Base-by-base conservation (phyloP, 1,140 invertebrate genomes). In the Scylla paramamosain region DNA sequence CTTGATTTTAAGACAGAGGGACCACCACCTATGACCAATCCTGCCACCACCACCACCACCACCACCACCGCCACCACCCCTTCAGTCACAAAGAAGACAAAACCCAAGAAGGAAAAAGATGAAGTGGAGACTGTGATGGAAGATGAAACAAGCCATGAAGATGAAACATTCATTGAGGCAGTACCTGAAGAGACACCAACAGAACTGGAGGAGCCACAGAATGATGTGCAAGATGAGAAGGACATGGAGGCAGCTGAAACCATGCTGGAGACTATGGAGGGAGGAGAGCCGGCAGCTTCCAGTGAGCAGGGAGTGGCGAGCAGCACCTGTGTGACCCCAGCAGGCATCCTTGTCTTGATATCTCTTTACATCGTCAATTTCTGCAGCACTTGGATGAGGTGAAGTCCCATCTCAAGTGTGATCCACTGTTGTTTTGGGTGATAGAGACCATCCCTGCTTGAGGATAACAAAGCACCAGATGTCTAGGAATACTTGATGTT, bases 331-430 rank as follows among this genome's bases (percentile, higher is more conserved):
- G 84, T 93, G 46, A 28, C 83, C 8, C 92, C 92, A 7, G 4
- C 86, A 8, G 46, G 82, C 52, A 52, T 48, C 28, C 84, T 93
- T 10, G 86, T 59, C 32, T 12, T 93, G 82, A 82, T 28, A 20
- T 45, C 83, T 4, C 32, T 93, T 46, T 87, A 87, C n/a, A n/a
- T 93, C 2, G 6, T 87, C 45, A 82, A 25, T 46, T 93, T 83
- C 28, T 8, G 92, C 20, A 28, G 32, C 8, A 48, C 87, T 39
- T 93, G 92, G 92, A 93, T 46, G 46, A 93, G 92, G 92, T 93
- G 92, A 93, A 93, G n/a, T 20, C 8, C 20, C 48, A 31, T 31
- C 25, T 25, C 28, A 31, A 29, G 84, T 52, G 84, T 93, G 92
- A 93, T 31, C 86, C 83, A 86, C 83, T 52, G 28, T 87, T 59